phyloP scores from a whole-genome alignment of 2,888 invertebrate species.

The Molorchus minor region DNA sequence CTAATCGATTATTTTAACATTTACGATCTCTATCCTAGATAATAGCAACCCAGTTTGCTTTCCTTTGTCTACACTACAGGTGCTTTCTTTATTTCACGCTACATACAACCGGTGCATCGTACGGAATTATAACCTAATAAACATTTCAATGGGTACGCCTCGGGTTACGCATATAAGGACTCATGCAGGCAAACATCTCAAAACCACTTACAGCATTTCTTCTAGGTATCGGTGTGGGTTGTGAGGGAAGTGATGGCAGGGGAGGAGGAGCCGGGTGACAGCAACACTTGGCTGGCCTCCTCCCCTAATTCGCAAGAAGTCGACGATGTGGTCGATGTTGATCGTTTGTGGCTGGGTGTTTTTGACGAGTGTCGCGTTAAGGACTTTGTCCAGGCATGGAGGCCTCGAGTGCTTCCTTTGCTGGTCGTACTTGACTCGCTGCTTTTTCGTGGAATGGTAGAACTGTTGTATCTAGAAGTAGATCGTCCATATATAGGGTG shows the following conservation, averaged over 20 bases:
- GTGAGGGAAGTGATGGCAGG: conserved; percentile 61
- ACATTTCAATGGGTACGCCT: too few species aligned
- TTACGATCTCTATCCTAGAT: too few species aligned
- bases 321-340: conserved; percentile 52
- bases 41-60: too few species aligned
- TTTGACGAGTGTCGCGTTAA: conserved; percentile 60
- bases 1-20: too few species aligned
- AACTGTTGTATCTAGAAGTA: conserved; percentile 54
- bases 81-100: too few species aligned
- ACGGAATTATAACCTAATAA: too few species aligned
- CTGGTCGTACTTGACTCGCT: conserved; percentile 55
- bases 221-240: conserved; percentile 38
- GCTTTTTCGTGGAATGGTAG: conserved; percentile 60
- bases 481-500: too few species aligned
- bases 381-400: conserved; percentile 53
- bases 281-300: conserved; percentile 65
- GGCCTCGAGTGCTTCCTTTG: conserved; percentile 46
- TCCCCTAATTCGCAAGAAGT: conserved; percentile 64
- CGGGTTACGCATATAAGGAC: too few species aligned
- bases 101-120: too few species aligned
- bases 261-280: conserved; percentile 65
- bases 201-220: conserved; percentile 38
- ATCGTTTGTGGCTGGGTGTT: conserved; percentile 59
- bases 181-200: not conserved
- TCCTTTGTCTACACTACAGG: too few species aligned